Percentiles rank a stretch among this genome's conserved stretches.
Conservation (phyloP, 2,113 vertebrate genomes). For the Poicephalus gulielmi region DNA sequence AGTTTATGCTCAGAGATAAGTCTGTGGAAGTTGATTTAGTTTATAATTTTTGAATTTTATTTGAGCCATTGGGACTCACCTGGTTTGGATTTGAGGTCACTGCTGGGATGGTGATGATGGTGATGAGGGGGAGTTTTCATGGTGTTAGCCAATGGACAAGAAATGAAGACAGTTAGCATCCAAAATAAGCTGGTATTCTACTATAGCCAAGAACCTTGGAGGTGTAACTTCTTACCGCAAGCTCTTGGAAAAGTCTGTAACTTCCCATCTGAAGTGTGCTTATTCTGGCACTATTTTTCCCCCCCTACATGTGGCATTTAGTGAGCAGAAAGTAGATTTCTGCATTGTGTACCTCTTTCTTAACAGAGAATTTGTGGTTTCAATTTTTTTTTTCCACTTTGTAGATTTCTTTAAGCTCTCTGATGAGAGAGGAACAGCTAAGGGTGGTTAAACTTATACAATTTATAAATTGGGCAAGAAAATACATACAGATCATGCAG, state of each 20-base stretch:
- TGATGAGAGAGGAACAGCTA: background rate
- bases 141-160: background rate
- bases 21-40: background rate
- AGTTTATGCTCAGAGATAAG: background rate
- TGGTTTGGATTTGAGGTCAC: slow-evolving; percentile 35
- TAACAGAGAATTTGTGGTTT: background rate
- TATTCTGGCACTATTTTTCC: background rate
- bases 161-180: background rate
- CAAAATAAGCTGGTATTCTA: slow-evolving; percentile 3
- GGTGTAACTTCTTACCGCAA: background rate
- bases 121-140: background rate
- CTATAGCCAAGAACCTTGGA: background rate
- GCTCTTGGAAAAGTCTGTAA: background rate
- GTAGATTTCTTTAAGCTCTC: background rate
- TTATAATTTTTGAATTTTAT: background rate
- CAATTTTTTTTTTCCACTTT: background rate
- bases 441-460: background rate
- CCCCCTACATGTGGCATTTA: background rate
- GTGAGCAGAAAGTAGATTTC: background rate
- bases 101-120: background rate
- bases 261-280: background rate
- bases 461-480: background rate
- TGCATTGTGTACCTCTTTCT: background rate
- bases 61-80: background rate
- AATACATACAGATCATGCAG: background rate